phyloP scores from a whole-genome alignment of 2,113 vertebrate species.

The Montifringilla adamsi region DNA sequence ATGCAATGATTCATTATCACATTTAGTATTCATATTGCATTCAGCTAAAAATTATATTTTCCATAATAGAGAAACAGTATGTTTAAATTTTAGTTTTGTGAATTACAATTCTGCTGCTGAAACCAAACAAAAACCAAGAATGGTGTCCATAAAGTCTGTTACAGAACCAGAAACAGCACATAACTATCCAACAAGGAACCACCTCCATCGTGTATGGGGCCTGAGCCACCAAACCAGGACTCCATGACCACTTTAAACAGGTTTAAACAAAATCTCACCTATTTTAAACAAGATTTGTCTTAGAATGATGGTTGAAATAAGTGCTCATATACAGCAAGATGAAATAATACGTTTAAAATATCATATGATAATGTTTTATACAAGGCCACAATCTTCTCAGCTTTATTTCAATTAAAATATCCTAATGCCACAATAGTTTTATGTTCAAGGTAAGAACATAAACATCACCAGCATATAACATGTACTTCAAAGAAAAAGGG shows the following conservation, averaged over 20 bases:
- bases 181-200: background rate
- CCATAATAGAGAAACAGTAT: background rate
- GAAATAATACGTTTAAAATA: background rate
- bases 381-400: background rate
- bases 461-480: background rate
- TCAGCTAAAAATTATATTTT: background rate
- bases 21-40: background rate
- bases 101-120: background rate
- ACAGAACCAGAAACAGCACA: background rate
- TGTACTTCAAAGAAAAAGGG: background rate
- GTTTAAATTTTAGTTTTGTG: background rate
- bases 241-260: background rate
- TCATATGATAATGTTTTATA: fast-evolving
- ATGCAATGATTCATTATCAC: background rate
- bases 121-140: background rate
- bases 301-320: background rate
- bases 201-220: background rate
- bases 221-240: background rate
- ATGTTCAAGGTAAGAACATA: background rate
- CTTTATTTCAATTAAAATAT: background rate
- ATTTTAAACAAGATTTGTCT: background rate
- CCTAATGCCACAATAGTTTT: background rate
- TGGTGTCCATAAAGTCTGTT: background rate
- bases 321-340: background rate
- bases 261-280: background rate